A percentile compares a stretch with the other conserved stretches of the same genome.
Conservation (phyloP, 2,113 vertebrate genomes). For the Malurus alboscapulatus region DNA sequence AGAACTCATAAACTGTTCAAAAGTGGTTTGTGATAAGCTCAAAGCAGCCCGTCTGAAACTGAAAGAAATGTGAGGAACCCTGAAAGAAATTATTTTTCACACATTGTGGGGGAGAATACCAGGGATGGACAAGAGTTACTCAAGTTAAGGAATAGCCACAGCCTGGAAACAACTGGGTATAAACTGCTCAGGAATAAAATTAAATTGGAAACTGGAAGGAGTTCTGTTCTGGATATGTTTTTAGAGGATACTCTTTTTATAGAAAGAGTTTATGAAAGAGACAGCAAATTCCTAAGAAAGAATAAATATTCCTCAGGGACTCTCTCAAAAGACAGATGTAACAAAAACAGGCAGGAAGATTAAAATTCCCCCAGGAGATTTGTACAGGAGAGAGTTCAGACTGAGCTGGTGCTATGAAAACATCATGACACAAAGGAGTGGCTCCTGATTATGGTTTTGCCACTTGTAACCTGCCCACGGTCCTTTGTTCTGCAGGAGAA, state of each 20-base stretch:
- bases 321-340: constrained; percentile 26
- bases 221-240: constrained; percentile 16
- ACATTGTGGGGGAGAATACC: not conserved
- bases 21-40: not conserved
- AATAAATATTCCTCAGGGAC: constrained; percentile 28
- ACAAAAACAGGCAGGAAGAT: constrained; percentile 36
- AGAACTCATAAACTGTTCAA: not conserved
- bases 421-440: not conserved
- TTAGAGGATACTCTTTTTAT: constrained; percentile 6
- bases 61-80: not conserved
- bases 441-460: not conserved
- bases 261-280: constrained; percentile 50
- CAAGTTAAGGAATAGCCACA: not conserved
- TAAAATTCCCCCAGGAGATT: not conserved
- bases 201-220: constrained; percentile 36
- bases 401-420: not conserved
- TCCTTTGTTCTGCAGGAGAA: not conserved
- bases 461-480: not conserved
- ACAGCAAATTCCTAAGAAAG: constrained; percentile 31
- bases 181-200: constrained; percentile 28
- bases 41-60: not conserved
- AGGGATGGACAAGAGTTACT: not conserved
- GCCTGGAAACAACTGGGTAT: constrained; percentile 7
- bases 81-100: not conserved
- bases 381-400: not conserved